Evolutionary conservation across 2,113 vertebrate genomes (phyloP).

Genomic region (Panurus biarmicus): DNA sequence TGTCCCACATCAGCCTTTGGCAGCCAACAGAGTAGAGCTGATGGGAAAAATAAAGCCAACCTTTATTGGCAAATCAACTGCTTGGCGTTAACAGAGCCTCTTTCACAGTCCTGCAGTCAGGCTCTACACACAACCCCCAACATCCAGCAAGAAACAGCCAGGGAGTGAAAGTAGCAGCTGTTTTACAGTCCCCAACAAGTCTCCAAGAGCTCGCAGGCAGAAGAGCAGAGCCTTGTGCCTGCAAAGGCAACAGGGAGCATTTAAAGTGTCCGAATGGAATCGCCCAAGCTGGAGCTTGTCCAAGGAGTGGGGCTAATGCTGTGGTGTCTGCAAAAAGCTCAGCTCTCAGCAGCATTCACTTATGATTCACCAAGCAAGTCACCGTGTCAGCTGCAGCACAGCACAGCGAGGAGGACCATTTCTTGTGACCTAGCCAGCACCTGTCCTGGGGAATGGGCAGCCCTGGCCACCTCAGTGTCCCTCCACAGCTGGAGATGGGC

Average conservation of each 20-base stretch:
- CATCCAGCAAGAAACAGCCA: neutral
- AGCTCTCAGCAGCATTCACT: neutral
- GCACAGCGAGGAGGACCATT: accelerated
- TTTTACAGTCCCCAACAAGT: neutral
- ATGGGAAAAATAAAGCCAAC: neutral
- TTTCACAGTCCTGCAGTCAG: neutral
- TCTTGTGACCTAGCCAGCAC: neutral
- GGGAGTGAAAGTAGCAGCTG: constrained; percentile 44
- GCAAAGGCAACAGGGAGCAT: neutral
- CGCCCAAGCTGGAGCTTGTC: neutral
- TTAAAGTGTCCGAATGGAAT: neutral
- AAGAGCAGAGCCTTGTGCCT: neutral
- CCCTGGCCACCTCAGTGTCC: neutral
- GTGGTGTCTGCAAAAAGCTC: neutral
- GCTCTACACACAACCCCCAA: neutral
- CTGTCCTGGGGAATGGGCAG: neutral
- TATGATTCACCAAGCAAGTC: neutral
- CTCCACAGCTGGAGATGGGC: neutral
- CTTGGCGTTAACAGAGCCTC: neutral
- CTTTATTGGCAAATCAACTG: neutral
- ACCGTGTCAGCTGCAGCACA: neutral
- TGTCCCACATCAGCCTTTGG: neutral
- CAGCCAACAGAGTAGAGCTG: neutral
- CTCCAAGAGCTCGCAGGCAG: neutral
- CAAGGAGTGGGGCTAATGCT: neutral